Percentiles rank a stretch among this genome's conserved stretches.
These are phyloP conservation scores for Andrena trimmerana DNA, from an alignment of 2,888 invertebrate genomes.

Conservation along the genomic window DNA sequence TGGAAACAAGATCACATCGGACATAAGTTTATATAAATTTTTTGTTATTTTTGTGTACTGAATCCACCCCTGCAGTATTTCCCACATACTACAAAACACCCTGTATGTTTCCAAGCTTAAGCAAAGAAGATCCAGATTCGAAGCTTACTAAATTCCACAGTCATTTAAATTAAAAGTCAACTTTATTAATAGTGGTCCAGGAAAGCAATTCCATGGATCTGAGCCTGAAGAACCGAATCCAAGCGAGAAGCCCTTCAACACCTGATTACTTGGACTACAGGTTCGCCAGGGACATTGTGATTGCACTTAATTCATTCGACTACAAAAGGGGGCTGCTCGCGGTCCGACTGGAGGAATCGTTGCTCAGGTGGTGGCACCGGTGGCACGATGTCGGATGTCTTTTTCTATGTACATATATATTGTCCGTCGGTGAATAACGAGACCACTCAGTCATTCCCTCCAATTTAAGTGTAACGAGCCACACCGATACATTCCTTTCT, in stretches of 20 bases:
- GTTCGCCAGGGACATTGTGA: slow-evolving; percentile 49
- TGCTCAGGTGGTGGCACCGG: slow-evolving; percentile 53
- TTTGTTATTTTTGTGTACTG: no score
- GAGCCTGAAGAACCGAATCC: slow-evolving; percentile 10
- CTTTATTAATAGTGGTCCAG: background rate
- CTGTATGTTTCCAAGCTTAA: no score
- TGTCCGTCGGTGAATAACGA: slow-evolving; percentile 84
- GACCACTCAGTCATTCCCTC: slow-evolving; percentile 85
- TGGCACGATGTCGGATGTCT: slow-evolving; percentile 69
- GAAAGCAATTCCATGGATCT: slow-evolving; percentile 20
- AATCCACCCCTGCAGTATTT: no score
- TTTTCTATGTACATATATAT: slow-evolving; percentile 78
- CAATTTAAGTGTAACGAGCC: slow-evolving; percentile 85
- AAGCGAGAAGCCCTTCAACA: slow-evolving; percentile 55
- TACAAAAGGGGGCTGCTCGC: slow-evolving; percentile 51
- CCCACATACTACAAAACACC: no score
- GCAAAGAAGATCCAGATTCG: no score
- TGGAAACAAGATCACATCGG: no score
- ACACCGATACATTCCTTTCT: slow-evolving; percentile 85
- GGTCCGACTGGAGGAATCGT: slow-evolving; percentile 60
- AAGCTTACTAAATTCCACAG: background rate
- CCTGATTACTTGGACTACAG: slow-evolving; percentile 56
- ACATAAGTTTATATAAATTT: no score
- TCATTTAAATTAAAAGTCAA: background rate
- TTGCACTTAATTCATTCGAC: slow-evolving; percentile 66